Conservation (phyloP, 1,140 invertebrate species). For the Chlorops oryzae region DNA sequence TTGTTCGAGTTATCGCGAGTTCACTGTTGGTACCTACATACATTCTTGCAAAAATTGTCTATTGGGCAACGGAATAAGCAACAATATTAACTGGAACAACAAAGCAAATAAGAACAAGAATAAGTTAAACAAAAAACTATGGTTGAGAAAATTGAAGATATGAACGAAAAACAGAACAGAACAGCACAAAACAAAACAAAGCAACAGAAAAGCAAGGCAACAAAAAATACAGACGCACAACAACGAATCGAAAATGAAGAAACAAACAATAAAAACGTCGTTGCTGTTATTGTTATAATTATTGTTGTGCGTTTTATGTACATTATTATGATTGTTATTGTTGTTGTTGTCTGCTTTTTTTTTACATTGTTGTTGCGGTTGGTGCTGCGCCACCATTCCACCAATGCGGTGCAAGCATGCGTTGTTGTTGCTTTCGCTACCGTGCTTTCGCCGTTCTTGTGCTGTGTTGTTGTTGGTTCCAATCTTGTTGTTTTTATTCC, state of each 20-base stretch:
- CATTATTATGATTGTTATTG: not conserved
- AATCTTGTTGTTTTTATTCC: too few relatives aligned
- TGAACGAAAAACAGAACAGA: too few relatives aligned
- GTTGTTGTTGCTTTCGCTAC: conserved; percentile 2
- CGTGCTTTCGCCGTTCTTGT: not conserved
- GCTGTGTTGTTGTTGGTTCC: not conserved
- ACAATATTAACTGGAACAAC: too few relatives aligned
- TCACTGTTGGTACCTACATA: too few relatives aligned
- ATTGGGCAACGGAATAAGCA: too few relatives aligned
- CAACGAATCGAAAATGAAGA: not conserved
- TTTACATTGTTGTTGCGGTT: not conserved
- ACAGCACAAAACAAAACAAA: too few relatives aligned
- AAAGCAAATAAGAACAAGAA: too few relatives aligned
- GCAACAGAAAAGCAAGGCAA: not conserved
- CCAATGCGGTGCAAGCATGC: not conserved
- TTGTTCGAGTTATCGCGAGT: too few relatives aligned
- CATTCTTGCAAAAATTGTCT: too few relatives aligned
- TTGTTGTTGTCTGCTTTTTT: not conserved
- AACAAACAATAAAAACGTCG: not conserved
- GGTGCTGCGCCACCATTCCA: not conserved
- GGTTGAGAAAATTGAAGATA: too few relatives aligned
- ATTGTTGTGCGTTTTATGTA: not conserved
- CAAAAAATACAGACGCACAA: not conserved
- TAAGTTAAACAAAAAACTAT: too few relatives aligned
- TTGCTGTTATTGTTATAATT: not conserved